Evolutionary conservation across 2,797 vertebrate genomes (phyloP).

Genomic region (Loris lydekkerianus): DNA sequence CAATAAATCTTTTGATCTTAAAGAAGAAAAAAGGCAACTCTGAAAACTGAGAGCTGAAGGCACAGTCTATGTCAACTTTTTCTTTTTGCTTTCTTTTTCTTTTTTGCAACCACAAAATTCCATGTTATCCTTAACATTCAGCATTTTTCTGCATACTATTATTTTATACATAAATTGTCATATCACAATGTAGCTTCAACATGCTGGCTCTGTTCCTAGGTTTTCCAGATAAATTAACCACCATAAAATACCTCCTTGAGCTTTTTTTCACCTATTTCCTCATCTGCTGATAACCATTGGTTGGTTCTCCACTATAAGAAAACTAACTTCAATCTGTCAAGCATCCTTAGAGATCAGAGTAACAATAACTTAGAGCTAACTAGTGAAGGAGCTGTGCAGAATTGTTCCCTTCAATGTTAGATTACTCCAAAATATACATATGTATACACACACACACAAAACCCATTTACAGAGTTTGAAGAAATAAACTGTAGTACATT

Average conservation of each 20-base stretch:
- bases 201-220: neutral
- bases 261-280: neutral
- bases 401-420: constrained; percentile 76
- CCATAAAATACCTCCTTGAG: neutral
- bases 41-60: constrained; percentile 11
- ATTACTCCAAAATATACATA: constrained; percentile 71
- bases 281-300: neutral
- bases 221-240: constrained; percentile 7
- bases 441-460: constrained; percentile 53
- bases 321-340: neutral
- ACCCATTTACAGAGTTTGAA: constrained; percentile 58
- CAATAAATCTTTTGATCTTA: constrained; percentile 45
- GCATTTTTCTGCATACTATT: constrained; percentile 48
- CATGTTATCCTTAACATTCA: neutral
- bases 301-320: neutral
- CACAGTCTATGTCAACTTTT: neutral
- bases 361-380: constrained; percentile 64
- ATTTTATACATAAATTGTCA: constrained; percentile 30
- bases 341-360: constrained; percentile 1
- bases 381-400: constrained; percentile 48
- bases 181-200: neutral
- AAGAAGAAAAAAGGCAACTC: constrained; percentile 3
- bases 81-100: neutral
- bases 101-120: constrained; percentile 59
- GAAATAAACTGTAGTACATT: constrained; percentile 69